Percentiles rank a stretch among this genome's conserved stretches.
These are phyloP conservation scores for Tetragnatha montana DNA, from an alignment of 2,888 invertebrate genomes.

Conservation along the genomic window DNA sequence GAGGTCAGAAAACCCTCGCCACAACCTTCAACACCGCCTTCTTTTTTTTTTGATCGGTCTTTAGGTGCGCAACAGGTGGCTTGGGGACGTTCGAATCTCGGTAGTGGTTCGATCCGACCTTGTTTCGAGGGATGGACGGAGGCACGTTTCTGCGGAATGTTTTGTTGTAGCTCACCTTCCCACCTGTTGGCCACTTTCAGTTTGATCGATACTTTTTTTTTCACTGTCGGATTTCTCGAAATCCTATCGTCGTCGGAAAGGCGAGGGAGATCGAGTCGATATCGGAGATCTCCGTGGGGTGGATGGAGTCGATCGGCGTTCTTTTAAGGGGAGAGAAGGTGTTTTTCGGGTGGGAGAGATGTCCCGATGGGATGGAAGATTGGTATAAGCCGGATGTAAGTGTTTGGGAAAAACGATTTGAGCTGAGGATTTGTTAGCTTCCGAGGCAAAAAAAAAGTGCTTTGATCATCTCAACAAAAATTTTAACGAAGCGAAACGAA, in stretches of 20 bases:
- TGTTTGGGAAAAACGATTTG: too few relatives aligned
- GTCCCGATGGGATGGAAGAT: too few relatives aligned
- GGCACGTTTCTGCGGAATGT: slow-evolving; percentile 16
- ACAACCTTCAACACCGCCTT: slow-evolving; percentile 36
- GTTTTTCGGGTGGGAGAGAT: too few relatives aligned
- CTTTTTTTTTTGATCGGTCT: slow-evolving; percentile 28
- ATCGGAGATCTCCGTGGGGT: background rate
- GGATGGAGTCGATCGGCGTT: background rate
- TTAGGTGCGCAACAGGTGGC: slow-evolving; percentile 49
- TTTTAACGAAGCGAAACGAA: too few relatives aligned
- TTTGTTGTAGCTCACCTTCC: background rate
- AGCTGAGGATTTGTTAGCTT: too few relatives aligned
- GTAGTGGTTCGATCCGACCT: slow-evolving; percentile 44
- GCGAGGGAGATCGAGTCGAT: background rate
- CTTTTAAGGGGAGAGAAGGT: background rate
- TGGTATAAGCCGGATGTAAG: too few relatives aligned
- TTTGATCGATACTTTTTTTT: background rate
- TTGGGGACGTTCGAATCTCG: slow-evolving; percentile 31
- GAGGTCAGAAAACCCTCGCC: slow-evolving; percentile 59
- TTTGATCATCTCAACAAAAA: too few relatives aligned
- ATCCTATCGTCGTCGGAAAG: background rate
- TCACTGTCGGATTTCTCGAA: background rate
- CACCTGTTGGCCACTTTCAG: background rate
- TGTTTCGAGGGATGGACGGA: slow-evolving; percentile 25
- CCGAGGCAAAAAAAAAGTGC: too few relatives aligned